Conservation (phyloP, 2,797 vertebrate species). For the Triplophysa yarkandensis region DNA sequence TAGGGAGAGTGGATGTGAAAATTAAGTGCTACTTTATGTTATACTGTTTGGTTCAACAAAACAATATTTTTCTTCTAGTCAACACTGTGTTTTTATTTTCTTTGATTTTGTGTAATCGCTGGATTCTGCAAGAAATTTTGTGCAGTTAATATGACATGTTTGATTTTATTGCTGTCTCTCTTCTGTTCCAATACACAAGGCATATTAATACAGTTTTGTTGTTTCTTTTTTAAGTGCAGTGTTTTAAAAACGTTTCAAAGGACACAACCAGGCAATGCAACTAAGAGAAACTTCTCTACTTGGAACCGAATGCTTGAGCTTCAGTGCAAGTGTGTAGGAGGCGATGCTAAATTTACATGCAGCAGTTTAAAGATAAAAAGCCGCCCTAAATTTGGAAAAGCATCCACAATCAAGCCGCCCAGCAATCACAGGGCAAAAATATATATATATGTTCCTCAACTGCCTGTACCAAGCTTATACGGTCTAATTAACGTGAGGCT, state of each 20-base stretch:
- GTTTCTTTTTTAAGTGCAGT: background rate
- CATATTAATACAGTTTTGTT: background rate
- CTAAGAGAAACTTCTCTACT: conserved; percentile 18
- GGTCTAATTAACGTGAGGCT: conserved; percentile 42
- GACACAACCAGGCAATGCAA: background rate
- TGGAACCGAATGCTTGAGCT: conserved; percentile 11
- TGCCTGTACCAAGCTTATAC: conserved; percentile 10
- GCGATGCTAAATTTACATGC: conserved; percentile 30
- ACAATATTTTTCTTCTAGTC: background rate
- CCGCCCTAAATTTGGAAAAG: conserved; percentile 30
- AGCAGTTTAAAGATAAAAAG: conserved; percentile 34
- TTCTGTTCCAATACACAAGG: background rate
- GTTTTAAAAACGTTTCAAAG: background rate
- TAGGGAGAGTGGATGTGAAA: background rate
- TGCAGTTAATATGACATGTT: background rate
- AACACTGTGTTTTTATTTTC: background rate
- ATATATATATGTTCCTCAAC: conserved; percentile 3
- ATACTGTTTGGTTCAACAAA: background rate
- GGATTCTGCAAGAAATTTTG: background rate
- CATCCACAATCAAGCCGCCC: conserved; percentile 34
- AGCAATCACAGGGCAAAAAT: conserved; percentile 28
- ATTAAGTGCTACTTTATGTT: background rate
- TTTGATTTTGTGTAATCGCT: background rate
- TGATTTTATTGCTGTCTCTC: background rate
- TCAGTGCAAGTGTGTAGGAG: conserved; percentile 24